Percentiles rank a stretch among this genome's conserved stretches.
Conservation (phyloP, 2,797 vertebrate genomes). For the Huso huso region DNA sequence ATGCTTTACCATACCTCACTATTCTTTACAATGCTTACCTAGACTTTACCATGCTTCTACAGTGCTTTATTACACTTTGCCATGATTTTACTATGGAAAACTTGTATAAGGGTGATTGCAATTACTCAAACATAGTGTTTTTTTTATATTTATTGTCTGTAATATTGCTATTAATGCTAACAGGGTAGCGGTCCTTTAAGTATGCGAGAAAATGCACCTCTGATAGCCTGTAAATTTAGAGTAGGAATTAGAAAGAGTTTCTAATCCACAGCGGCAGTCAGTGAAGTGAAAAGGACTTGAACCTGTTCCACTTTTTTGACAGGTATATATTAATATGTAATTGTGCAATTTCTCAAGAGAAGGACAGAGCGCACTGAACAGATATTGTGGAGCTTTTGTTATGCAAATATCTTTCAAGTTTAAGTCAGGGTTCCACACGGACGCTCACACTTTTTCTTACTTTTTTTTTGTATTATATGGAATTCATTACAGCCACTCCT, state of each 20-base stretch:
- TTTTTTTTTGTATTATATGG: background rate
- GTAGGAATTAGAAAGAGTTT: background rate
- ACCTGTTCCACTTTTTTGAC: background rate
- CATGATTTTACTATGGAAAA: too few species aligned
- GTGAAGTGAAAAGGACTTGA: slow-evolving; percentile 3
- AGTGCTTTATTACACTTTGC: too few species aligned
- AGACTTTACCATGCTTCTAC: too few species aligned
- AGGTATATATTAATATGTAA: slow-evolving; percentile 4
- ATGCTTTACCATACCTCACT: too few species aligned
- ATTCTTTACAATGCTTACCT: too few species aligned
- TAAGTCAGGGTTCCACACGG: background rate
- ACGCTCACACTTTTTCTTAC: background rate
- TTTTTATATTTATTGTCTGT: too few species aligned
- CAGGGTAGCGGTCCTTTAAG: too few species aligned
- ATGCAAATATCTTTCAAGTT: background rate
- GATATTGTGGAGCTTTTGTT: background rate
- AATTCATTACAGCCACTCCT: background rate
- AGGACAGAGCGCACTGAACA: too few species aligned
- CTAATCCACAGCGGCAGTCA: background rate
- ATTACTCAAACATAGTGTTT: too few species aligned
- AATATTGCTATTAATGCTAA: too few species aligned
- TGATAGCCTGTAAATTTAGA: background rate
- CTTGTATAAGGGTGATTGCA: too few species aligned
- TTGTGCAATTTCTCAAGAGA: background rate
- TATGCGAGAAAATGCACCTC: too few species aligned